A percentile compares a stretch with the other conserved stretches of the same genome.
These are phyloP conservation scores for Chaunax sp. DNA, from an alignment of 2,797 vertebrate species.

Conservation along the genomic window DNA sequence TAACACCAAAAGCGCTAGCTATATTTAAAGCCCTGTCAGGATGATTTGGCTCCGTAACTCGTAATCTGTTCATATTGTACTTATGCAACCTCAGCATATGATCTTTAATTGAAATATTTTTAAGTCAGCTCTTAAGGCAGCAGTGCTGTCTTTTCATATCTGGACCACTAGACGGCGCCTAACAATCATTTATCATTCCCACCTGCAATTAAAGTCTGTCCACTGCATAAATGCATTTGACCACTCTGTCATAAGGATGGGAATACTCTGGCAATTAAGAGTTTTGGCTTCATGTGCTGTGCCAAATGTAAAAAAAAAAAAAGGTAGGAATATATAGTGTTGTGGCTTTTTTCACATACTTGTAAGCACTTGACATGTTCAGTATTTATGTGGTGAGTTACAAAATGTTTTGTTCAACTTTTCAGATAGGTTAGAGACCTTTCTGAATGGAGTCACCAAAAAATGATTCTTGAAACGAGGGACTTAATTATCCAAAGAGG, in stretches of 20 bases:
- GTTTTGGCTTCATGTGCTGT: neutral
- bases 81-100: neutral
- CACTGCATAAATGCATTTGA: neutral
- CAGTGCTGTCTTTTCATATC: neutral
- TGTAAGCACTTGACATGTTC: neutral
- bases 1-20: too few relatives aligned
- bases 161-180: conserved; percentile 41
- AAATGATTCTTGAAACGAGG: neutral
- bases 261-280: neutral
- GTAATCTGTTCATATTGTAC: neutral
- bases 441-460: neutral
- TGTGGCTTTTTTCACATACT: neutral
- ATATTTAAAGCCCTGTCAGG: neutral
- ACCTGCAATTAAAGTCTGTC: neutral
- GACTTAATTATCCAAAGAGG: neutral
- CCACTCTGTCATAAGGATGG: neutral
- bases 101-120: neutral
- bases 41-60: neutral
- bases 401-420: neutral
- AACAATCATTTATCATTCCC: neutral
- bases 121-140: neutral
- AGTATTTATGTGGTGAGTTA: neutral
- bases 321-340: neutral
- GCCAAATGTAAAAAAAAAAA: neutral
- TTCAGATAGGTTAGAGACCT: neutral